These are phyloP conservation scores for Mesorhabditis sp. DNA, from an alignment of 2,888 invertebrate genomes.

Conservation along the genomic window DNA sequence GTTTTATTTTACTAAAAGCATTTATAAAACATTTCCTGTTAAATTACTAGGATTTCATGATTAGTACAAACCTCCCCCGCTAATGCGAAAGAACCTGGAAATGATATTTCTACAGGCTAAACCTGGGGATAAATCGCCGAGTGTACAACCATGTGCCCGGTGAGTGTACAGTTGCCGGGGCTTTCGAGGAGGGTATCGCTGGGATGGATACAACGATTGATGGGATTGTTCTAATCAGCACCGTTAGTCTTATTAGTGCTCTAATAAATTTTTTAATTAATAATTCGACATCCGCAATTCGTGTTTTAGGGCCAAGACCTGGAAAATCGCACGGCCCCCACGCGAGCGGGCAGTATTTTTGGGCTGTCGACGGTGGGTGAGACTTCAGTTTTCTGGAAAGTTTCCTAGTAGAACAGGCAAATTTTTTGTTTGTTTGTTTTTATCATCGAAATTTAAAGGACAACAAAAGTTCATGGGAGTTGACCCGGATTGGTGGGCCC, in stretches of 20 bases:
- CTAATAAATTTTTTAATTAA: background rate
- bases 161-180: background rate
- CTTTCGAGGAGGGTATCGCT: background rate
- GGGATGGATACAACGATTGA: background rate
- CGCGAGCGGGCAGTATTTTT: background rate
- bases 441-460: background rate
- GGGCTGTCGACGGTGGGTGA: background rate
- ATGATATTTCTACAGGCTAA: background rate
- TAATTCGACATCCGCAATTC: background rate
- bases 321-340: background rate
- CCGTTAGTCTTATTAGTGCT: background rate
- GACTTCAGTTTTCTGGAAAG: background rate
- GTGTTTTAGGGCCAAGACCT: background rate
- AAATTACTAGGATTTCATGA: no score
- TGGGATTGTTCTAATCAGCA: background rate
- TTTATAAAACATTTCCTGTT: no score
- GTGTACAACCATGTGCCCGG: background rate
- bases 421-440: background rate
- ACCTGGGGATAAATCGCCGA: background rate
- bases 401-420: background rate
- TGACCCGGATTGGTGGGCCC: background rate
- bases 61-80: no score
- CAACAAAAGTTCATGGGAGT: conserved; percentile 4
- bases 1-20: no score
- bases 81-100: no score